Evolutionary conservation across 2,113 vertebrate genomes (phyloP).

Genomic region (Heterotis niloticus): DNA sequence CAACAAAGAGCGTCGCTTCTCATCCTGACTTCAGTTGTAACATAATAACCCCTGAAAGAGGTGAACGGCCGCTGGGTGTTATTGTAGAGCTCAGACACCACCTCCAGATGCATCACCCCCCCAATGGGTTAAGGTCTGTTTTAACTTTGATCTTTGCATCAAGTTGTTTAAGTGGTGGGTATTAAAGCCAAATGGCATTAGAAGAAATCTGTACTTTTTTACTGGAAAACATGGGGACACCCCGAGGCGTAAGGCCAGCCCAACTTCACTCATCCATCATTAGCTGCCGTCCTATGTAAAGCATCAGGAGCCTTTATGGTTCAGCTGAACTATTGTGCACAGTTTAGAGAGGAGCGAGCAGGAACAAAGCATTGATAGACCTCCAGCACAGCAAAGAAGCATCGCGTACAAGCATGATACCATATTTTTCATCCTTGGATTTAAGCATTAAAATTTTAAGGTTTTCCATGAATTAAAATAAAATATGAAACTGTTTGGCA

Average conservation of each 20-base stretch:
- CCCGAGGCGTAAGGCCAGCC: background rate
- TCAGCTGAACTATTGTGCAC: background rate
- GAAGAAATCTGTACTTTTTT: background rate
- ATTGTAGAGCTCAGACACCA: conserved; percentile 32
- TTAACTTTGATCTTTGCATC: conserved; percentile 35
- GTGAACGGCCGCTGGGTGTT: conserved; percentile 36
- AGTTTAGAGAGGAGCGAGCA: background rate
- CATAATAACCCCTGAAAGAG: conserved; percentile 43
- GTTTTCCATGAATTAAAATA: too few species aligned
- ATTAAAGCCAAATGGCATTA: conserved; percentile 5
- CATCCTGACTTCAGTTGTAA: conserved; percentile 43
- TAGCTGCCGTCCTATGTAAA: background rate
- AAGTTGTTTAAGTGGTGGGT: conserved; percentile 11
- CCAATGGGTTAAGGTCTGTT: conserved; percentile 25
- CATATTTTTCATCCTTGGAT: background rate
- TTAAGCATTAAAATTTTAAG: too few species aligned
- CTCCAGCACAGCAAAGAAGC: too few species aligned
- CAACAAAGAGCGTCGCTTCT: conserved; percentile 35
- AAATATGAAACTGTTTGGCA: too few species aligned
- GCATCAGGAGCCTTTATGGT: background rate
- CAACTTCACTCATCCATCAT: background rate
- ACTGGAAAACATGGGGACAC: background rate
- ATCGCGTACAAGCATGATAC: background rate
- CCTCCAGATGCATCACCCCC: conserved; percentile 23
- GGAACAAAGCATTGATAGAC: too few species aligned